Conservation (phyloP, 1,140 invertebrate species). For the Zaprionus capensis region DNA sequence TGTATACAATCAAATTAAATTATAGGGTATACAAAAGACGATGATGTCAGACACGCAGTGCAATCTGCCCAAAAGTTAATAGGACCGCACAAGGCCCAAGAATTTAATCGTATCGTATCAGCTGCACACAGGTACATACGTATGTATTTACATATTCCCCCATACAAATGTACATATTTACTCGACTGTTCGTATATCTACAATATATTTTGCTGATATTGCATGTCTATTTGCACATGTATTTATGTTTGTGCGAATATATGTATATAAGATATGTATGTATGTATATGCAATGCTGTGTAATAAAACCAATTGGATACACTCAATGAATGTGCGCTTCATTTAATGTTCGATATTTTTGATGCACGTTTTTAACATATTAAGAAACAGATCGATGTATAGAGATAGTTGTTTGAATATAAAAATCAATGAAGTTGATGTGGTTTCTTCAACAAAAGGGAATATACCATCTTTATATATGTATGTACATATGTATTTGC, state of each 20-base stretch:
- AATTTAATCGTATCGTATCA: neutral
- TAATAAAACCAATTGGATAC: neutral
- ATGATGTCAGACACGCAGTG: slow-evolving; percentile 20
- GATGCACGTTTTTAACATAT: neutral
- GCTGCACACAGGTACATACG: neutral
- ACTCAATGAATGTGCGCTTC: neutral
- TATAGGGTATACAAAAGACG: neutral
- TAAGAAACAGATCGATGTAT: too few relatives aligned
- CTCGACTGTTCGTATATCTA: neutral
- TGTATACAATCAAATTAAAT: neutral
- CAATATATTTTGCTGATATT: slow-evolving; percentile 8
- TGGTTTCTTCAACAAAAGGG: too few relatives aligned
- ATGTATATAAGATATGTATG: neutral
- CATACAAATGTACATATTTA: slow-evolving; percentile 5
- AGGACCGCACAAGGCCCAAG: neutral
- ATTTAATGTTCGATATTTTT: slow-evolving; percentile 1
- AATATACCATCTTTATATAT: too few relatives aligned
- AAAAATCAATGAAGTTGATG: too few relatives aligned
- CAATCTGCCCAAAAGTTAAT: slow-evolving; percentile 16
- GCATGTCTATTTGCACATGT: slow-evolving; percentile 22
- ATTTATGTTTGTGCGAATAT: neutral
- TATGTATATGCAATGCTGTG: too few relatives aligned
- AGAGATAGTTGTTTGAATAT: too few relatives aligned
- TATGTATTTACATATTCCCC: neutral
- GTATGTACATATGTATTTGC: too few relatives aligned